Base-by-base conservation (phyloP, 2,113 vertebrate genomes). In the Tinamus guttatus region DNA sequence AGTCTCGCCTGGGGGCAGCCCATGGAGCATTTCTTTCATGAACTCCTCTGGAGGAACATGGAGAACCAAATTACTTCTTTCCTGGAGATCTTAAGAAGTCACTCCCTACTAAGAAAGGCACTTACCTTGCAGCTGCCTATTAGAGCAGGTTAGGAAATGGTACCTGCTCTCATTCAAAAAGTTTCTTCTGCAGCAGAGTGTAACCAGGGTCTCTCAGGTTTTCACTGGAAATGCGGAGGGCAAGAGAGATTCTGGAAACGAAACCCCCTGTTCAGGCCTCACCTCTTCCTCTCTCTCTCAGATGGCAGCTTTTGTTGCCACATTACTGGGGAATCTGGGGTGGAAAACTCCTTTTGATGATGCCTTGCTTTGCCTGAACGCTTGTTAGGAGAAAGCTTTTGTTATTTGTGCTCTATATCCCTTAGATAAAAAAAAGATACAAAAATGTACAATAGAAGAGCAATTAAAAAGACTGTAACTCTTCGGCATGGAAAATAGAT, bases 61-160 rank as follows among this genome's bases (percentile, higher is more conserved):
- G 64, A 52, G 17, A 86, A 34, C 14, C 83, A 71, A 88, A 86
- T 64, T 86, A 24, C 51, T 83, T 71, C 47, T 93, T 81, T 95
- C 80, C 60, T 47, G 54, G 40, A 25, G 45, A 27, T 18, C 63
- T 87, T 3, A 62, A 77, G 69, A 83, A 36, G 45, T 60, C 73
- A 34, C 36, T 47, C 40, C 49, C 1, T 2, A 10, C 52, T 9
- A 77, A 47, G 45, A 81, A 87, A 85, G 43, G 45, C 24, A 70
- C 12, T 70, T 67, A 49, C 38, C 25, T 81, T 76, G 30, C 22
- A 27, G 79, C 56, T 81, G 51, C 52, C 30, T 60, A 22, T 77
- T 63, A 84, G 83, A 86, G 41, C 69, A 52, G 21, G 28, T 0
- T 67, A 62, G 40, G 36, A 83, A 78, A 51, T 7, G 9, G 4